A percentile compares a stretch with the other conserved stretches of the same genome.
Conservation (phyloP, 2,888 invertebrate species). For the Troglohyphantes excavatus region DNA sequence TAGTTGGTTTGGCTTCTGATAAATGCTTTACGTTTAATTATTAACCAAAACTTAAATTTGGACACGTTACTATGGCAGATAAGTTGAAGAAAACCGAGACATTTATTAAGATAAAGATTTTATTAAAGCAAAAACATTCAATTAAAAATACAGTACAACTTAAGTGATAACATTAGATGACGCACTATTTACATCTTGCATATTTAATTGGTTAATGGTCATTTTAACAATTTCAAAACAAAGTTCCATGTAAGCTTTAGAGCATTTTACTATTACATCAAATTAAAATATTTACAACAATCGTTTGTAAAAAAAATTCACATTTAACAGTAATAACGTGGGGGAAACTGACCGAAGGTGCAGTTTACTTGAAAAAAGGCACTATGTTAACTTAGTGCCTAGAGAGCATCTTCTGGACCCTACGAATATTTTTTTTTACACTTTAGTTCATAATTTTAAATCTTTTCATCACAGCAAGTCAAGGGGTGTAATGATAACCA, state of each 20-base stretch:
- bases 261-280: background rate
- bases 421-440: constrained; percentile 32
- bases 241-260: background rate
- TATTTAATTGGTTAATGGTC: constrained; percentile 10
- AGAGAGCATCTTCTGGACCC: constrained; percentile 56
- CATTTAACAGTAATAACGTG: constrained; percentile 31
- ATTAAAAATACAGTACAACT: constrained; percentile 66
- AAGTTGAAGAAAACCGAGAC: too few relatives aligned
- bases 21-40: too few relatives aligned
- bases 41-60: too few relatives aligned
- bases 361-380: background rate
- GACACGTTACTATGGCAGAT: too few relatives aligned
- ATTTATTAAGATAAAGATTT: constrained; percentile 43
- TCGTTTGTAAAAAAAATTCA: constrained; percentile 23
- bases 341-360: constrained; percentile 1
- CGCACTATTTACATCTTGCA: background rate
- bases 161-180: constrained; percentile 12
- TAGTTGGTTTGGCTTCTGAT: too few relatives aligned
- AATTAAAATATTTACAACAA: constrained; percentile 48
- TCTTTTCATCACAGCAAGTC: constrained; percentile 10
- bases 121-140: constrained; percentile 53
- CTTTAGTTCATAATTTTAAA: constrained; percentile 36
- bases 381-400: constrained; percentile 16
- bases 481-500: constrained; percentile 6
- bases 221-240: background rate